These are phyloP conservation scores for Hemithea aestivaria DNA, from an alignment of 2,888 invertebrate species.

Conservation along the genomic window DNA sequence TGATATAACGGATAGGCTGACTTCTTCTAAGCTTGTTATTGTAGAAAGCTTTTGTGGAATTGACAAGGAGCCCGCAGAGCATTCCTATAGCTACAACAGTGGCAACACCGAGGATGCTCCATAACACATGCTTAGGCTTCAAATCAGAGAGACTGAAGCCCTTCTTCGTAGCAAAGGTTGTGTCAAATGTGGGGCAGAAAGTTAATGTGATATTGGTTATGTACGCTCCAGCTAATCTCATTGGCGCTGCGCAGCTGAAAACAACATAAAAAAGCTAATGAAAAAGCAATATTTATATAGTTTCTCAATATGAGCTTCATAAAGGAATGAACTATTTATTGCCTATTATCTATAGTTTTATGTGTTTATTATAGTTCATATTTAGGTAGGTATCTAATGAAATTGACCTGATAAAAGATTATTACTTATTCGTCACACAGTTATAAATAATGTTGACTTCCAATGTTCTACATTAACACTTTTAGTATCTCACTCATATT, in stretches of 20 bases:
- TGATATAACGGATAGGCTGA: conserved; percentile 62
- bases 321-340: conserved; percentile 12
- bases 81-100: conserved; percentile 58
- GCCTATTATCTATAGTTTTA: conserved; percentile 12
- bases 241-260: conserved; percentile 71
- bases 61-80: conserved; percentile 58
- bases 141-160: conserved; percentile 50
- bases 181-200: conserved; percentile 63
- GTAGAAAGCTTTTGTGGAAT: conserved; percentile 54
- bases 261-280: conserved; percentile 7
- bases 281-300: not conserved
- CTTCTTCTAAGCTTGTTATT: conserved; percentile 51
- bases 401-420: no score
- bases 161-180: conserved; percentile 46
- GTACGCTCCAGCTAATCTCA: conserved; percentile 58
- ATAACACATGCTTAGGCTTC: conserved; percentile 64
- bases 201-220: conserved; percentile 62
- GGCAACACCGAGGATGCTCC: conserved; percentile 68
- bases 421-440: no score
- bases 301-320: conserved; percentile 10
- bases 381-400: not conserved
- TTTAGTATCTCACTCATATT: no score
- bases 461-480: no score
- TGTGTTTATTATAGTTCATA: conserved; percentile 7
- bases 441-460: no score